phyloP scores from a whole-genome alignment of 2,113 vertebrate genomes.

The Alethe castanea region DNA sequence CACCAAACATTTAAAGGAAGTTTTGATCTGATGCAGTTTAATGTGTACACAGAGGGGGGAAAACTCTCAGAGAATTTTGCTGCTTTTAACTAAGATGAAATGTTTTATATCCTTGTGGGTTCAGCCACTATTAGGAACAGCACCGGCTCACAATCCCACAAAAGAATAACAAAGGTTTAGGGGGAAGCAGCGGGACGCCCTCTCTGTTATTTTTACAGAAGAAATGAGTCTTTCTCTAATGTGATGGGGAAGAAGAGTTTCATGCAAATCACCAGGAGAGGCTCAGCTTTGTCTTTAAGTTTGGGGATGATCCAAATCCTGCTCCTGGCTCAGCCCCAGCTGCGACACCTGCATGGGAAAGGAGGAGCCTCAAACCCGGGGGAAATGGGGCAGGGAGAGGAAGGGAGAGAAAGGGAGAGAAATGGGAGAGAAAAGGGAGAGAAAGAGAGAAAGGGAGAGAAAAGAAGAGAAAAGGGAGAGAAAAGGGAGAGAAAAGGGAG shows the following conservation, averaged over 20 bases:
- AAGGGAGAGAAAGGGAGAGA: not conserved
- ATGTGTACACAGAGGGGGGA: not conserved
- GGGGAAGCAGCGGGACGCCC: not conserved
- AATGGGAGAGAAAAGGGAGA: accelerated
- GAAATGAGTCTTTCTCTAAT: not conserved
- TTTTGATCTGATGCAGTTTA: not conserved
- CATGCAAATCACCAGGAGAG: not conserved
- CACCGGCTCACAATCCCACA: not conserved
- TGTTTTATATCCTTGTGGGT: not conserved
- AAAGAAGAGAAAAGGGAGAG: not conserved
- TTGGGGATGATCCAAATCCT: not conserved
- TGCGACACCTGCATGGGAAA: accelerated
- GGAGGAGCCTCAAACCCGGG: accelerated
- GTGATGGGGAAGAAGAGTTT: not conserved
- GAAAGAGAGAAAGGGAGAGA: no score
- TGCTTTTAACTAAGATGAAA: conserved; percentile 22
- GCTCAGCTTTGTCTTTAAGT: not conserved
- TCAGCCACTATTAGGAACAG: not conserved
- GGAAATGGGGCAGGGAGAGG: not conserved
- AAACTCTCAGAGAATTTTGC: not conserved
- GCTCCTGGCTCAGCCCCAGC: not conserved
- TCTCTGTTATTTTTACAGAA: not conserved
- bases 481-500: no score
- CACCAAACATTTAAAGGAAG: not conserved
- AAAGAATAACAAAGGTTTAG: not conserved